Base-by-base conservation (phyloP, 2,113 vertebrate genomes). In the Neodon shergylaensis region DNA sequence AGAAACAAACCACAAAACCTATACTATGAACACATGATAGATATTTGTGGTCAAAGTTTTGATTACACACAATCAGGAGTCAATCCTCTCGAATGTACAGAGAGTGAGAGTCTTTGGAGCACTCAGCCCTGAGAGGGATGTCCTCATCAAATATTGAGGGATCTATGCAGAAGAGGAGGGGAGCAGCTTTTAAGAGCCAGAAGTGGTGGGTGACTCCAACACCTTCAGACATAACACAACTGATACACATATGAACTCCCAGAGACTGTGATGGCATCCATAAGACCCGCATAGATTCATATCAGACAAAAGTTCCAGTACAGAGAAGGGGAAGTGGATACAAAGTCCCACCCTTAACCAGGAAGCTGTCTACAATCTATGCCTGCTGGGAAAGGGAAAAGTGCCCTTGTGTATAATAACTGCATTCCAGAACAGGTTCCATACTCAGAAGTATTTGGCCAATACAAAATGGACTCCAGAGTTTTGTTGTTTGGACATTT, bases 11-110 rank as follows among this genome's bases (percentile, higher is more conserved):
- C 47, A n/a, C 31, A 68, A 49, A 86, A 49, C 21, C 1, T 12
- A 68, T 31, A 86, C 4, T 6, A 24, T 6, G 49, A 49, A 68
- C 33, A 49, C 17, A 0, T 61, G 33, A 14, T 72, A 58, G 14
- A 26, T 79, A 14, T 95, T 87, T 95, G 86, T 84, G 28, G 36
- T 90, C 73, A 94, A 92, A 90, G 92, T 79, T 84, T 6, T 44
- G 10, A 9, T 31, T 42, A 90, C 84, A 87, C 13, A 26, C 44
- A 88, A 87, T 73, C 24, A n/a, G 47, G 5, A 26, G 0, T 91
- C 42, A 82, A 7, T 72, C 24, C 26, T 42, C 73, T 63, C 68
- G 19, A 81, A 12, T 81, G 5, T 36, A 22, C 2, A 22, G 8
- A n/a, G 49, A 54, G 22, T 74, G 72, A 24, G 49, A 79, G 49